Evolutionary conservation across 2,888 invertebrate species (phyloP), one percentile per base, ranked within the genome.

Genomic region (Nowickia ferox): DNA sequence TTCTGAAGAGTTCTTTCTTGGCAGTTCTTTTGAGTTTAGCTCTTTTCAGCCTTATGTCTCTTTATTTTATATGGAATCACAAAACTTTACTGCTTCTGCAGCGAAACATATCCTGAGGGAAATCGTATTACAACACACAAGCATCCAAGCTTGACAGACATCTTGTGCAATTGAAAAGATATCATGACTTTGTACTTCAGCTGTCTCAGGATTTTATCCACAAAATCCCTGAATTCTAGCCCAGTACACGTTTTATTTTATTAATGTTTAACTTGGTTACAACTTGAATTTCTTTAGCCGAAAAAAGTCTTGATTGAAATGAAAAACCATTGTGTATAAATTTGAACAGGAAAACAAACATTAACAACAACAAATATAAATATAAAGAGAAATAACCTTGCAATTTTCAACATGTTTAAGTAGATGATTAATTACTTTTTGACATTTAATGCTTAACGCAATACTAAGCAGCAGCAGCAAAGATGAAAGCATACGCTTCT

Each of bases 381-480:
- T 86, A 76, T 30, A 30, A 30, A 79, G 59, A 66, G 72, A 86
- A 65, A 72, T 79, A 86, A 86, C 83, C 83, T 80, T 51, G 71
- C 81, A 84, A 86, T 86, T 86, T 86, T 86, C 84, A 86, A 86
- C 84, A 84, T 84, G 81, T 78, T 86, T 86, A 81, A 86, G 80
- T 80, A 84, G 59, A 86, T 86, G 86, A 86, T 86, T 86, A 86
- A 86, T 86, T 84, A 86, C 84, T 74, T 81, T 86, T 84, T 86
- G 86, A 84, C 86, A 84, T 86, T 76, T 48, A 72, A 79, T 83
- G 83, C 78, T 86, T 66, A 76, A 84, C 80, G 53, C 53, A 51
- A 75, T 71, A 79, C 74, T 57, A 55, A 78, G 40, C 55, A 38
- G 44, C 48, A 59, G 15, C 55, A 76, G 55, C 17, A 42, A 71